Evolutionary conservation across 2,888 invertebrate species (phyloP), one percentile per base, ranked within the genome.

Genomic region (Smittia sp.): DNA sequence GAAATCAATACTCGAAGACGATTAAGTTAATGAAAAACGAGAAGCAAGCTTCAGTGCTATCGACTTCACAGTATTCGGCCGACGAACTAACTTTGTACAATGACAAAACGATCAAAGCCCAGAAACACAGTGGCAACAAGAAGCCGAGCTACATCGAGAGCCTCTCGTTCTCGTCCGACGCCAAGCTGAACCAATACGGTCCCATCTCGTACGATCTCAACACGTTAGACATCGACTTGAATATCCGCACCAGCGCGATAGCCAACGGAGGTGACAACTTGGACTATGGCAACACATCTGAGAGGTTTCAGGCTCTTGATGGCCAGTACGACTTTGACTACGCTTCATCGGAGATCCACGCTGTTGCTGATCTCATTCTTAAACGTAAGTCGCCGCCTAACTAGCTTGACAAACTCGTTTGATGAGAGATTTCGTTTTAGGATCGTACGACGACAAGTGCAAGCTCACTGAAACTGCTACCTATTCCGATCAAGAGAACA

Each of bases 1-100:
- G 46, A 46, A 73, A 73, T 73, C 72, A 72, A 72, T 72, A 72
- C 54, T 72, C 38, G n/a, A 72, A 72, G 52, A 72, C 39, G 9
- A 58, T 72, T 24, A 62, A 62, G 18, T 22, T 62, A 20, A 72
- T 72, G 72, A 72, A 72, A 39, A 72, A 62, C 20, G 72, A 72
- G 68, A 66, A 66, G 27, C 22, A 68, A 41, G 72, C 72, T 27
- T 70, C 69, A 39, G 72, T 72, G 38, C 15, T 62, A 22, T 27
- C 62, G 24, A 54, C 72, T 24, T 7, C 20, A 7, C 72, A 72
- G 62, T 72, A 72, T 62, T 62, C 32, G 13, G 52, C 18, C 52
- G n/a, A 72, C 32, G 62, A 62, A 11, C 32, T 72, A 39, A 22
- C 24, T 39, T 11, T 72, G 22, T 72, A 69, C 54, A 69, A 32